phyloP scores from a whole-genome alignment of 2,888 invertebrate genomes.

The Pherbina coryleti region DNA sequence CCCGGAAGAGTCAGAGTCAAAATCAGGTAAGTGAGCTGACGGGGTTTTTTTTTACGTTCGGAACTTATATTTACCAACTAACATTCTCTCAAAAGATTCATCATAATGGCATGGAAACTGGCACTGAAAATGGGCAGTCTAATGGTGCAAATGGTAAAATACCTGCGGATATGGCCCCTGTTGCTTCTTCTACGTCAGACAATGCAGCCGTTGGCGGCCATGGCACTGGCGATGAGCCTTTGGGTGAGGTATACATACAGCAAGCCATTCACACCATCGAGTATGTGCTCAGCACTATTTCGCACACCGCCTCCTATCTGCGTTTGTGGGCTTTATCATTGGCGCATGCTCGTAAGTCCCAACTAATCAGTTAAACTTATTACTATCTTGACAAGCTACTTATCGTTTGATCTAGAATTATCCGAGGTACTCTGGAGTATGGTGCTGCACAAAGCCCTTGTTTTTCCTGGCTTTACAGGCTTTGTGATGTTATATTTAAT shows the following conservation, averaged over 20 bases:
- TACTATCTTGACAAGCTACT: background rate
- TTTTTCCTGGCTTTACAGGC: constrained; percentile 75
- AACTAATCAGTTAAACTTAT: background rate
- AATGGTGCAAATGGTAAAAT: background rate
- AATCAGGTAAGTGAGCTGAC: constrained; percentile 13
- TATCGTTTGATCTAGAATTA: constrained; percentile 73
- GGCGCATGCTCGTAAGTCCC: constrained; percentile 88
- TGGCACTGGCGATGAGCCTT: constrained; percentile 74
- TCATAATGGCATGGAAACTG: background rate
- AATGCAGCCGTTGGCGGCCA: constrained; percentile 65
- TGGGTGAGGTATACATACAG: constrained; percentile 90
- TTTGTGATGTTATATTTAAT: constrained; percentile 82
- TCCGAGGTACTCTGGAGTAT: constrained; percentile 94
- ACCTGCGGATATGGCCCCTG: constrained; percentile 5
- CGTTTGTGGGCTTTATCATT: constrained; percentile 96
- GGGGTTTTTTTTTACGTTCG: no score
- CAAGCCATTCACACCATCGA: constrained; percentile 97
- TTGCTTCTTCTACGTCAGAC: background rate
- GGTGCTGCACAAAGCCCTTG: constrained; percentile 85
- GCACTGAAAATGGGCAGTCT: background rate
- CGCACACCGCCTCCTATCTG: constrained; percentile 96
- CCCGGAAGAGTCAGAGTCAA: constrained; percentile 67
- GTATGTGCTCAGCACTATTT: constrained; percentile 94
- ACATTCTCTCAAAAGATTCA: background rate
- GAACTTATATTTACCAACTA: no score